phyloP scores from a whole-genome alignment of 2,113 vertebrate species.

The Limnothrissa miodon region DNA sequence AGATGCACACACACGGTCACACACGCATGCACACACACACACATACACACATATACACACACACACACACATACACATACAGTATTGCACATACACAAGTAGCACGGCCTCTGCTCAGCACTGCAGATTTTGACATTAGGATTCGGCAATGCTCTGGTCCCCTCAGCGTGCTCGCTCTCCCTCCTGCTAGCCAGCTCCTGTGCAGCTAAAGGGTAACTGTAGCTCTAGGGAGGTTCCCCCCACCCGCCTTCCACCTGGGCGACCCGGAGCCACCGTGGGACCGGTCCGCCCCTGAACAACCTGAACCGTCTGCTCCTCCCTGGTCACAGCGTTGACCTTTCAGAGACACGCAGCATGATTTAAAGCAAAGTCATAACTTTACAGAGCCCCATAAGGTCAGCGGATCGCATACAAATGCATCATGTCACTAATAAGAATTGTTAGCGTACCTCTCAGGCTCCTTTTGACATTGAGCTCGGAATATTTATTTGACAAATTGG shows the following conservation, averaged over 20 bases:
- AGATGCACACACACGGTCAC: conserved; percentile 47
- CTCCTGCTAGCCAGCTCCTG: conserved; percentile 29
- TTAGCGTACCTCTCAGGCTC: neutral
- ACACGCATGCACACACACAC: neutral
- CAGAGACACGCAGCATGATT: neutral
- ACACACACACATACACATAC: neutral
- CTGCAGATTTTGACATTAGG: conserved; percentile 63
- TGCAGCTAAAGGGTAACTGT: conserved; percentile 67
- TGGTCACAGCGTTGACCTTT: neutral
- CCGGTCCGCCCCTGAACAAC: conserved; percentile 48
- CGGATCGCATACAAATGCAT: neutral
- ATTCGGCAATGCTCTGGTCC: conserved; percentile 59
- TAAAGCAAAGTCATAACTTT: neutral
- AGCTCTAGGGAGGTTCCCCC: conserved; percentile 61
- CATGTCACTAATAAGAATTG: neutral
- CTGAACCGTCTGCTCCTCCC: conserved; percentile 20
- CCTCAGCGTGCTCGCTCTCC: conserved; percentile 40
- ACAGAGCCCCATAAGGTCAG: neutral
- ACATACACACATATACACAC: conserved; percentile 2
- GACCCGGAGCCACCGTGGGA: conserved; percentile 44
- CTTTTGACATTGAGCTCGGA: neutral
- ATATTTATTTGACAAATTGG: neutral
- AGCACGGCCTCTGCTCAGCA: conserved; percentile 40
- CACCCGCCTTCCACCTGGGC: conserved; percentile 48
- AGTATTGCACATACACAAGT: conserved; percentile 37